Evolutionary conservation across 1,140 invertebrate genomes (phyloP), one percentile per base, ranked within the genome.

Genomic region (Panulirus ornatus): DNA sequence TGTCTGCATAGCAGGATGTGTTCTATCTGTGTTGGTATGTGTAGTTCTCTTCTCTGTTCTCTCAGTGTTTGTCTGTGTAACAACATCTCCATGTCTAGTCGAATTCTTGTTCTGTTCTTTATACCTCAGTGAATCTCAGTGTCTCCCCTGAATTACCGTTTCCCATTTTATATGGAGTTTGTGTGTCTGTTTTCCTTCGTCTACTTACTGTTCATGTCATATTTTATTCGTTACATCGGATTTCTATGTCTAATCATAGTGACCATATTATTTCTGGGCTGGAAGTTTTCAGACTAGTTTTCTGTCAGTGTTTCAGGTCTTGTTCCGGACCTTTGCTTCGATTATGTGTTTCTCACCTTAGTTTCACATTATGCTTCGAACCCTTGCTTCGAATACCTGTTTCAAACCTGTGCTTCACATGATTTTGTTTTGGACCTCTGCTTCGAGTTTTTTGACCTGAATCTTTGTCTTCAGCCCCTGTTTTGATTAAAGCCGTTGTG

Each of bases 11-110:
- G 87, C 87, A 71, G 87, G 87, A 75, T 89, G 87, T 89, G 87
- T 89, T 42, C 87, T 89, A 44, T 89, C 87, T 22, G 87, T 89
- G 78, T 83, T 89, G 87, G 87, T 89, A 89, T 89, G 87, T 89
- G 40, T 88, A 82, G 14, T 16, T 82, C 14, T 11, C 34, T 82
- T 27, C 40, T 58, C 44, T 47, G 16, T 51, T 34, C n/a, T 73
- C 42, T 47, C n/a, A 11, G 44, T 47, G 3, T 85, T 63, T 73
- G 44, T 71, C 66, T 16, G 1, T 75, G 66, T 85, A 40, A 63
- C 22, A 14, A 2, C 44, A 19, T 27, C 27, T 30, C 22, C 58
- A 66, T 66, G 58, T 66, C 58, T 66, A 66, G 58, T 66, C n/a
- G 58, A 66, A 22, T 58, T 0, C n/a, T 16, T 58, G 54, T 58